A percentile compares a stretch with the other conserved stretches of the same genome.
phyloP scores from a whole-genome alignment of 2,888 invertebrate species.

The Ornithoptera alexandrae region DNA sequence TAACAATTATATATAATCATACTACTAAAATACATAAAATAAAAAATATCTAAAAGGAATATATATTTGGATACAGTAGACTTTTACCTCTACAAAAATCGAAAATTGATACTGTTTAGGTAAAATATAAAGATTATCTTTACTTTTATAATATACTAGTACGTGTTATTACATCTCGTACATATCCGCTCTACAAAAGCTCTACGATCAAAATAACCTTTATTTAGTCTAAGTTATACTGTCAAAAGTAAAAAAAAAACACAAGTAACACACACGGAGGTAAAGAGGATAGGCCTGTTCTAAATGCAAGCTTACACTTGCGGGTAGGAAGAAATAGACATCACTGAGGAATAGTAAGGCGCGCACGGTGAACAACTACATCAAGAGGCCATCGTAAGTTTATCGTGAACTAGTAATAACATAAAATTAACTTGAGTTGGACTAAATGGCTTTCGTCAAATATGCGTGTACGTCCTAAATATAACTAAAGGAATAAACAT shows the following conservation, averaged over 20 bases:
- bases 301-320: constrained; percentile 14
- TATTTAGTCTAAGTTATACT: too few relatives aligned
- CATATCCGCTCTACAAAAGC: too few relatives aligned
- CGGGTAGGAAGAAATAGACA: constrained; percentile 34
- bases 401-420: neutral
- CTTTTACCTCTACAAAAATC: too few relatives aligned
- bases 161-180: too few relatives aligned
- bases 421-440: too few relatives aligned
- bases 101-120: too few relatives aligned
- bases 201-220: too few relatives aligned
- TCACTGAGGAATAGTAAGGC: constrained; percentile 34
- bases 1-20: neutral
- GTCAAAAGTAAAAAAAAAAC: neutral
- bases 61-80: too few relatives aligned
- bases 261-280: constrained; percentile 1
- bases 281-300: neutral
- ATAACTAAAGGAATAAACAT: neutral
- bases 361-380: constrained; percentile 23
- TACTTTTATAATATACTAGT: too few relatives aligned
- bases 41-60: too few relatives aligned
- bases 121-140: too few relatives aligned
- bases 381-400: neutral
- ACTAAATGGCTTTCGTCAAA: neutral
- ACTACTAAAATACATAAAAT: too few relatives aligned
- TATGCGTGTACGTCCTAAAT: neutral